A percentile compares a stretch with the other conserved stretches of the same genome.
Conservation (phyloP, 2,113 vertebrate genomes). For the Amphiprion percula region DNA sequence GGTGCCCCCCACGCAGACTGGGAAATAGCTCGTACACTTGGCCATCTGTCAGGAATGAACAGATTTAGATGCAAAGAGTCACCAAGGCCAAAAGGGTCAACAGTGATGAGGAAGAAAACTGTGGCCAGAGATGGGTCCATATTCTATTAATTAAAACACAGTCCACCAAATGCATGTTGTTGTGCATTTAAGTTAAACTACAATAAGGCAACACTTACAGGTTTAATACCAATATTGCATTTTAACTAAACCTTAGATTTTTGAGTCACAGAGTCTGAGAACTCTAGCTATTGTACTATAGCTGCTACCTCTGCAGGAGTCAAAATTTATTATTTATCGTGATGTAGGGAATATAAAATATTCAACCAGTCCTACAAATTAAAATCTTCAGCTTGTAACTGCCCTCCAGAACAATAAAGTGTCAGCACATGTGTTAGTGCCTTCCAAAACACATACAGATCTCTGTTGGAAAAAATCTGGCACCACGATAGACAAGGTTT, state of each 20-base stretch:
- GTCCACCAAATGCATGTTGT: not conserved
- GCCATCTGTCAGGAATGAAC: conserved; percentile 70
- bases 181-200: conserved; percentile 4
- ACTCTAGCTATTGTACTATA: too few species aligned
- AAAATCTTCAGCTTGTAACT: too few species aligned
- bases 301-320: too few species aligned
- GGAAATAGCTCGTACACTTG: conserved; percentile 42
- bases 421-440: too few species aligned
- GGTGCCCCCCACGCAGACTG: conserved; percentile 36
- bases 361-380: too few species aligned
- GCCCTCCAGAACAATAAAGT: too few species aligned
- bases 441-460: too few species aligned
- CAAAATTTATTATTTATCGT: too few species aligned
- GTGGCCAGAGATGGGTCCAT: conserved; percentile 15
- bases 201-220: not conserved
- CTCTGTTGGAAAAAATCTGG: too few species aligned
- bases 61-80: conserved; percentile 40
- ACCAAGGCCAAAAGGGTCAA: conserved; percentile 58
- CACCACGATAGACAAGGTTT: too few species aligned
- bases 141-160: conserved; percentile 5
- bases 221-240: not conserved
- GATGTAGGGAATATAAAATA: too few species aligned
- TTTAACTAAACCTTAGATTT: not conserved
- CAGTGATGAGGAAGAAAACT: conserved; percentile 37
- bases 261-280: too few species aligned